These are phyloP conservation scores for Campoletis sonorensis DNA, from an alignment of 1,140 invertebrate species.

Conservation along the genomic window DNA sequence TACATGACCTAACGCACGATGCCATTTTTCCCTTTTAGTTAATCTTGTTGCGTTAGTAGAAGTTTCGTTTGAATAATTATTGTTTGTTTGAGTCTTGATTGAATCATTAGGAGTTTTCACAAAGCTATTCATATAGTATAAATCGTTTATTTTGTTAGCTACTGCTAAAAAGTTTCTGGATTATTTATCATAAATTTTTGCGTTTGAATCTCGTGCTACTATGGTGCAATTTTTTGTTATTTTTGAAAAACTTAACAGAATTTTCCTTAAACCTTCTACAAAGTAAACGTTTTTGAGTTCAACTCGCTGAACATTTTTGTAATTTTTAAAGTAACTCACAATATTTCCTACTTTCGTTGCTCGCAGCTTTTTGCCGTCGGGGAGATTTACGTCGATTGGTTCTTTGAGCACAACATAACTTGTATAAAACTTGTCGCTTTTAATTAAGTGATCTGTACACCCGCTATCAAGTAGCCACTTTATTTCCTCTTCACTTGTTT, in stretches of 20 bases:
- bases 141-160: conserved; percentile 46
- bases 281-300: conserved; percentile 48
- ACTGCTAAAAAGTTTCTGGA: conserved; percentile 36
- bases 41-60: conserved; percentile 26
- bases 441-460: conserved; percentile 50
- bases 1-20: conserved; percentile 52
- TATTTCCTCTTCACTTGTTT: conserved; percentile 39
- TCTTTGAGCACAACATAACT: conserved; percentile 35
- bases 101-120: conserved; percentile 12
- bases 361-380: conserved; percentile 50
- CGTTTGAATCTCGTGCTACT: conserved; percentile 34
- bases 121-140: conserved; percentile 49
- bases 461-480: conserved; percentile 57
- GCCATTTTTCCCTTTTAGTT: conserved; percentile 54
- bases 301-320: conserved; percentile 32
- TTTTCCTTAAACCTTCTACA: conserved; percentile 46
- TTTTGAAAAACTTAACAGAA: conserved; percentile 49
- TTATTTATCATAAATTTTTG: conserved; percentile 50
- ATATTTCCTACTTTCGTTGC: conserved; percentile 51
- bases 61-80: background rate
- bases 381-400: conserved; percentile 49
- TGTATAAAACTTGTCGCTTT: conserved; percentile 41
- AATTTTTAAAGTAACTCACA: conserved; percentile 44
- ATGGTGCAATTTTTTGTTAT: conserved; percentile 43
- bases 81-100: too few relatives aligned